A percentile compares a stretch with the other conserved stretches of the same genome.
phyloP scores from a whole-genome alignment of 2,888 invertebrate genomes.

The Leptogaster cylindrica region DNA sequence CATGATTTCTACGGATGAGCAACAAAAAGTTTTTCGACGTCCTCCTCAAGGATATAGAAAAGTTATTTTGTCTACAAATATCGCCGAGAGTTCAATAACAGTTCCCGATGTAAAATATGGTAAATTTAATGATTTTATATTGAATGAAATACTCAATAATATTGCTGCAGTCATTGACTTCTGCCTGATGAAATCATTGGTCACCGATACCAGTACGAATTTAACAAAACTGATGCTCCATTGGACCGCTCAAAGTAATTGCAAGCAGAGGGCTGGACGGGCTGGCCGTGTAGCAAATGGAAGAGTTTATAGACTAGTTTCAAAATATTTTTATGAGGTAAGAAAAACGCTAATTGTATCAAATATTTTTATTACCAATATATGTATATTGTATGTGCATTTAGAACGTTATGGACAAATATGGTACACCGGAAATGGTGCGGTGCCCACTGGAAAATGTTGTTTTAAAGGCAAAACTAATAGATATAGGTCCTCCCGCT shows the following conservation, averaged over 20 bases:
- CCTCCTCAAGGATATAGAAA: conserved; percentile 67
- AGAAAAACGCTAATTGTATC: conserved; percentile 42
- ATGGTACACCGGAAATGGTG: conserved; percentile 76
- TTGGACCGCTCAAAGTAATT: conserved; percentile 92
- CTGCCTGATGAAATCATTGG: conserved; percentile 84
- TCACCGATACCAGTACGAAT: conserved; percentile 78
- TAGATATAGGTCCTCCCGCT: conserved; percentile 81
- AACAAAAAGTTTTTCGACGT: conserved; percentile 66
- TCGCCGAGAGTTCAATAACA: conserved; percentile 91
- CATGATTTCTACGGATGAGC: conserved; percentile 79
- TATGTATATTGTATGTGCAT: too few relatives aligned
- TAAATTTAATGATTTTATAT: conserved; percentile 34
- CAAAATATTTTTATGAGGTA: conserved; percentile 70
- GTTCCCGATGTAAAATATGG: conserved; percentile 83
- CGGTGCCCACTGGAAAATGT: conserved; percentile 81
- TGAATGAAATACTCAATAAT: neutral
- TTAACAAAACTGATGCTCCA: conserved; percentile 69
- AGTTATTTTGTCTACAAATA: conserved; percentile 87
- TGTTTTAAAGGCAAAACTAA: conserved; percentile 79
- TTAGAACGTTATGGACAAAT: conserved; percentile 64
- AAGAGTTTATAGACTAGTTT: conserved; percentile 82
- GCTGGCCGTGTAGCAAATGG: conserved; percentile 88
- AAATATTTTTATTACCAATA: neutral
- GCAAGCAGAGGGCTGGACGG: conserved; percentile 87
- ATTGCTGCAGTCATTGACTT: conserved; percentile 80